Evolutionary conservation across 2,888 invertebrate genomes (phyloP), one percentile per base, ranked within the genome.

Genomic region (Oscheius sp.): DNA sequence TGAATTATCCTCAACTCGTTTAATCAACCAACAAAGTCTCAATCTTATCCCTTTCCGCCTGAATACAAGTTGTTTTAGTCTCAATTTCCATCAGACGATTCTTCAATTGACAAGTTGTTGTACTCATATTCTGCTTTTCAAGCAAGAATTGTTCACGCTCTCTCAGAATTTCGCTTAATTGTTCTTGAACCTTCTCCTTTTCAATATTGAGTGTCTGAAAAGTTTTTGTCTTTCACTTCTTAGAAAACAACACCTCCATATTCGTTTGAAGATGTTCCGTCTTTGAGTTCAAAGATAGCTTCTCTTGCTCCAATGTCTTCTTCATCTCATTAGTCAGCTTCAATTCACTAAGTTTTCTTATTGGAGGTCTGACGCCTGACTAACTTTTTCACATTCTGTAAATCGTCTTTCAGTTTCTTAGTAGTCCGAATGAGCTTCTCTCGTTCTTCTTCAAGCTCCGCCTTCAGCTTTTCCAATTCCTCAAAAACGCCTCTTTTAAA

Each of bases 391-490:
- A 83, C 79, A 52, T 79, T 79, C 55, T 79, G 77, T 75, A 88
- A 86, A 70, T 89, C 88, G 61, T 87, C 86, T 70, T 86, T 86
- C 71, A 89, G 82, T 64, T 88, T 88, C 46, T 85, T 81, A n/a
- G 87, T 87, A 50, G 87, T 87, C 20, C 82, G 71, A 68, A 88
- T 88, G 78, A 89, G 76, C 69, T 87, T 88, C 25, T 82, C 80
- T 70, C 88, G 86, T 70, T 89, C 89, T 45, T 86, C 86, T 75
- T 88, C 88, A 55, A 89, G 79, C 76, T 88, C 88, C 25, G 84
- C 83, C 69, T 88, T 88, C 29, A 88, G 70, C 50, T 80, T 84
- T 65, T 87, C 87, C 58, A 89, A 77, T 66, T 88, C 80, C 82
- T 81, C 39, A n/a, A n/a, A n/a, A n/a, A n/a, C n/a, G n/a, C n/a